Evolutionary conservation across 2,888 invertebrate genomes (phyloP).

Genomic region (Agriopis aurantiaria): DNA sequence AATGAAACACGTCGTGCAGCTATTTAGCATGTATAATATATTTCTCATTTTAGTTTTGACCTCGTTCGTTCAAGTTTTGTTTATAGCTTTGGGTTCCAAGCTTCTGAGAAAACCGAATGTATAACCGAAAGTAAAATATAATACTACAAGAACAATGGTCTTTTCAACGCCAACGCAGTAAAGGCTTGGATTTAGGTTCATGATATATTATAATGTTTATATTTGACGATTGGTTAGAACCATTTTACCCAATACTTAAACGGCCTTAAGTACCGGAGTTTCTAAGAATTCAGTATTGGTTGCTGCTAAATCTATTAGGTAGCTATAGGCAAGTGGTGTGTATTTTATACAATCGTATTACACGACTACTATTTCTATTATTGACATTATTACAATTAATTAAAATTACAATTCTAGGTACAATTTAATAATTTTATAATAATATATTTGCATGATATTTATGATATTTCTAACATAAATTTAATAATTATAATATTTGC

Average conservation of each 20-base stretch:
- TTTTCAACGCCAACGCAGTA: slow-evolving; percentile 55
- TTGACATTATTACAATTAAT: too few species aligned
- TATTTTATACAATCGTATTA: not conserved
- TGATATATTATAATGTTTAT: slow-evolving; percentile 28
- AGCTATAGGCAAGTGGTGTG: not conserved
- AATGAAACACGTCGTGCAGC: not conserved
- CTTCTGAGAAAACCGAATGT: slow-evolving; percentile 22
- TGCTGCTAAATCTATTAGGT: not conserved
- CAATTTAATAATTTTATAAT: too few species aligned
- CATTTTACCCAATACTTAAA: not conserved
- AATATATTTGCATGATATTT: too few species aligned
- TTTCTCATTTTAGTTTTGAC: slow-evolving; percentile 23
- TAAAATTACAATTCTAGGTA: too few species aligned
- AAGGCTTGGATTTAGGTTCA: slow-evolving; percentile 47
- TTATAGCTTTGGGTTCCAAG: not conserved
- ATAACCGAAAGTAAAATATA: slow-evolving; percentile 32
- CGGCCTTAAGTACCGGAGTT: not conserved
- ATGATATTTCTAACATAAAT: too few species aligned
- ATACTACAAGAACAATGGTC: slow-evolving; percentile 63
- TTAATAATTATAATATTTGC: too few species aligned
- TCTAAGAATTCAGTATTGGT: not conserved
- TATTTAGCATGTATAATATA: not conserved
- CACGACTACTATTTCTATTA: too few species aligned
- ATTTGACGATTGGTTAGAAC: slow-evolving; percentile 59
- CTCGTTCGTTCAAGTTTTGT: slow-evolving; percentile 17